Percentiles rank a stretch among this genome's conserved stretches.
Conservation (phyloP, 2,113 vertebrate species). For the Centropristis striata region DNA sequence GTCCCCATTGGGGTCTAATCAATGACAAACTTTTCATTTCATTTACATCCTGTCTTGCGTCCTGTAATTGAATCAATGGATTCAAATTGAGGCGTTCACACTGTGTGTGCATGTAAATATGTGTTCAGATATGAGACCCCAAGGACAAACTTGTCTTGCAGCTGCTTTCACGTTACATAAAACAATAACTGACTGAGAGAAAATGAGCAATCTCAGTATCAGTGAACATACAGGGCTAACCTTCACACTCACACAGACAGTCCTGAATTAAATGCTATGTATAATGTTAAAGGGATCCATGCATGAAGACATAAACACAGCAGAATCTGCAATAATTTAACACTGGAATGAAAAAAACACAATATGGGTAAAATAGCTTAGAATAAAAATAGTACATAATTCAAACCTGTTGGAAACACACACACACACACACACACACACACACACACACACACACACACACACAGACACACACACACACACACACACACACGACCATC, state of each 20-base stretch:
- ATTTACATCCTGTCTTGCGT: slow-evolving; percentile 56
- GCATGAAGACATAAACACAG: neutral
- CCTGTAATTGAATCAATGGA: slow-evolving; percentile 64
- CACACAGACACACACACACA: neutral
- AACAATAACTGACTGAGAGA: slow-evolving; percentile 49
- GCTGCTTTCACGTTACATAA: slow-evolving; percentile 51
- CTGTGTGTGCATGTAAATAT: slow-evolving; percentile 57
- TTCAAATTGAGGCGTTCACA: slow-evolving; percentile 56
- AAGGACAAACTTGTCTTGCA: slow-evolving; percentile 54
- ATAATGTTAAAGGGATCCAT: neutral
- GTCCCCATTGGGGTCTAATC: slow-evolving; percentile 36
- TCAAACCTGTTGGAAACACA: neutral
- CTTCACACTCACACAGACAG: slow-evolving; percentile 1
- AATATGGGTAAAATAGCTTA: neutral
- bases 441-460: slow-evolving; percentile 18
- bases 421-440: neutral
- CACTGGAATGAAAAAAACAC: neutral
- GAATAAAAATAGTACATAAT: neutral
- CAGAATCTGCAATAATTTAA: neutral
- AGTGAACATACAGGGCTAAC: slow-evolving; percentile 19
- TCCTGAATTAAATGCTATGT: slow-evolving; percentile 7
- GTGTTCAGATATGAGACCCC: slow-evolving; percentile 52
- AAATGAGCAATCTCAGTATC: slow-evolving; percentile 30
- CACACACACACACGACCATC: neutral
- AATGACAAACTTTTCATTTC: slow-evolving; percentile 71